Base-by-base conservation (phyloP, 2,888 invertebrate species). In the Tinea trinotella region DNA sequence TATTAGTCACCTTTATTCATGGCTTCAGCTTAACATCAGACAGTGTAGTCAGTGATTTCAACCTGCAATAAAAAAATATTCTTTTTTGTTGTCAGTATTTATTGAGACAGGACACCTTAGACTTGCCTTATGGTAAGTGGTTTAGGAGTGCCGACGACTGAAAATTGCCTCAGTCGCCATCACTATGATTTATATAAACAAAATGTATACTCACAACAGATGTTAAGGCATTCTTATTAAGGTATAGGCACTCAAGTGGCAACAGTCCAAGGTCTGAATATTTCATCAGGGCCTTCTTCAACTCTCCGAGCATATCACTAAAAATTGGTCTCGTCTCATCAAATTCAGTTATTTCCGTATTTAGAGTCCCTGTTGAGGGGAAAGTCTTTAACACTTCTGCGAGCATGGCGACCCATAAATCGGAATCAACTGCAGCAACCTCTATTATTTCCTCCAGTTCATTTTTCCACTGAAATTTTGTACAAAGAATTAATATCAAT, bases 321-420 rank as follows among this genome's bases (percentile, higher is more conserved):
- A 97, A 95, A 59, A 97, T 95, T 15, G 93, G 92, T 61, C 95
- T 89, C 20, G 96, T 96, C 70, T 96, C 96, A 63, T 97, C 96
- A 60, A 94, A 90, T 74, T 95, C 95, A 52, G 92, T 76, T 65
- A 97, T 92, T 79, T 96, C 94, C 34, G 95, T 93, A 72, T 97
- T 97, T 55, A 98, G 89, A 30, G 94, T 93, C 20, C 97, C 96
- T 0, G 93, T 92, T 0, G 94, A 90, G 0, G 98, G 98, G 71
- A 94, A 96, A 0, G 96, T 95, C 73, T 96, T 96, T 86, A 98
- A 92, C 59, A 96, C 94, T 84, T 98, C 98, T 1, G 96, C 97
- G 60, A 98, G 85, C 95, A 97, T 97, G 3, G 97, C 95, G 30
- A 98, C 98, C 98, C 98, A 98, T 64, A 97, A 89, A 74, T 99